Base-by-base conservation (phyloP, 2,113 vertebrate species). In the rat (Rattus norvegicus) region DNA sequence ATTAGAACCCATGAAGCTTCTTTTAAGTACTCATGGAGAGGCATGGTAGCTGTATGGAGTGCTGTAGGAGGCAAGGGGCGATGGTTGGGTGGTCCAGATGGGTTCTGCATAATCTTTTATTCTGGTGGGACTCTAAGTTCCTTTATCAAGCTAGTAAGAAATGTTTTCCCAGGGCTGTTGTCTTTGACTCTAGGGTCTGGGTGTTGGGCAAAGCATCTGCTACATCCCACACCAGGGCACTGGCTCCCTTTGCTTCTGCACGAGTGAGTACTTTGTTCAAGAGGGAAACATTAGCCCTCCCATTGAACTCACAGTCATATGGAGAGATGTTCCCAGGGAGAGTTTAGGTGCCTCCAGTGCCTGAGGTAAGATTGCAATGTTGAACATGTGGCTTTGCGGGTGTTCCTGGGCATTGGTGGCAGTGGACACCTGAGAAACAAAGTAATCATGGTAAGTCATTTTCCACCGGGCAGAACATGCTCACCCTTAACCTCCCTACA, bases 291-390 rank as follows among this genome's bases (percentile, higher is more conserved):
- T 0, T 0, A 39, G 16, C 20, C n/a, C 1, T 39, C 24, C 70
- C 30, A 26, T 16, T 61, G 73, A 65, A 97, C 99, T 99, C 98
- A 99, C 99, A 13, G 99, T 99, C 99, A 99, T 98, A 95, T 99
- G 99, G 22, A 99, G 98, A 76, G 99, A 99, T 22, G 99, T 98
- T 95, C 99, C 99, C 0, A 98, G 97, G 54, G 99, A 99, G 43
- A 99, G 98, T 95, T 98, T 98, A 0, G 99, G 99, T 22, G 99
- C 98, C 1, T 98, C 98, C 0, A 98, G 99, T 0, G 95, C 96
- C 92, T 99, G 99, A 0, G 99, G 99, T 61, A 99, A 98, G 81
- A 99, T 98, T 1, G 99, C 99, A 9, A 99, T 98, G 12, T 99
- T 99, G 98, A 99, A 99, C 67, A 98, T 96, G 59, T 99, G 99